Evolutionary conservation across 2,113 vertebrate genomes (phyloP).

Genomic region (Mugil cephalus): DNA sequence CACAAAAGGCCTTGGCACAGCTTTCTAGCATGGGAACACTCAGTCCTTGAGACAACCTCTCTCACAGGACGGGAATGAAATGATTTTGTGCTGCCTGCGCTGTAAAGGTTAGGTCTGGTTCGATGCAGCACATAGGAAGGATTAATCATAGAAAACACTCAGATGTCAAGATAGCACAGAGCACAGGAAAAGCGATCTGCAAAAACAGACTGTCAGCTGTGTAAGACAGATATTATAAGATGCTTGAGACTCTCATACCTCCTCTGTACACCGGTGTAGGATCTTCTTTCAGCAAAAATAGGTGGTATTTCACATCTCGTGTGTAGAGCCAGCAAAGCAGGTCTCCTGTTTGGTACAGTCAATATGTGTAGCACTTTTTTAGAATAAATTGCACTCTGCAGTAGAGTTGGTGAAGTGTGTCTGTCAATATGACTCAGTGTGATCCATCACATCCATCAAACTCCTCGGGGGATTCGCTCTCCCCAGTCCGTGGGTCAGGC

Average conservation of each 20-base stretch:
- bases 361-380: conserved; percentile 51
- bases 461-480: conserved; percentile 58
- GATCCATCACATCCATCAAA: conserved; percentile 63
- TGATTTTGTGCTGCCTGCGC: conserved; percentile 67
- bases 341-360: conserved; percentile 46
- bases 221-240: conserved; percentile 44
- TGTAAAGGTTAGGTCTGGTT: conserved; percentile 76
- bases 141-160: conserved; percentile 75
- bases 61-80: conserved; percentile 70
- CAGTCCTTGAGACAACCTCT: conserved; percentile 82
- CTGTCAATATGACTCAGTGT: conserved; percentile 68
- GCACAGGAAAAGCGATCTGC: conserved; percentile 36
- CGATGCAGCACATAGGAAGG: conserved; percentile 58
- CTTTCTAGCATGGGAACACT: conserved; percentile 77
- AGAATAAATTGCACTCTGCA: conserved; percentile 57
- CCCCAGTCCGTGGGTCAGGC: conserved; percentile 55
- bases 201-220: conserved; percentile 41
- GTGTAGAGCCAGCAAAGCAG: conserved; percentile 29
- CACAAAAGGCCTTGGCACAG: conserved; percentile 81
- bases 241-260: conserved; percentile 22
- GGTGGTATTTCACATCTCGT: conserved; percentile 27
- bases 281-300: conserved; percentile 35
- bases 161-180: conserved; percentile 63
- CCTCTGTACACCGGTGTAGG: conserved; percentile 15
- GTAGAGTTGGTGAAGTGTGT: conserved; percentile 50